Base-by-base conservation (phyloP, 2,888 invertebrate species). In the Cantharis rufa region DNA sequence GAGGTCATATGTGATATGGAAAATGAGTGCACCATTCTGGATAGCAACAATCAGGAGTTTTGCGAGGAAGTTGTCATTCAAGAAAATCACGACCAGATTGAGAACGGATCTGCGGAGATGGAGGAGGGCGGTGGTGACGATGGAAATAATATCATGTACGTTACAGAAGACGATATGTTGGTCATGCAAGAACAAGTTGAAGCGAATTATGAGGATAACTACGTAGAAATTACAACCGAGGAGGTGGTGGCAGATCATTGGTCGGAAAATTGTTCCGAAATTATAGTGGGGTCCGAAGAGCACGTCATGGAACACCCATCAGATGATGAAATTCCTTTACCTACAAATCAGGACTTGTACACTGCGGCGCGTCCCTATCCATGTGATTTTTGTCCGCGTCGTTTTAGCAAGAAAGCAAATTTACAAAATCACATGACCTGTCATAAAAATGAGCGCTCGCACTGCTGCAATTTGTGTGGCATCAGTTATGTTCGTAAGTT, bases 391-490 rank as follows among this genome's bases (percentile, higher is more conserved):
- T 96, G 96, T 86, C 95, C 94, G 79, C 91, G 95, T 0, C 90
- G 95, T 78, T 96, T 96, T 87, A 92, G 95, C 63, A 95, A 95
- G 85, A 95, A 95, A 85, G 93, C 93, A 4, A 95, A 94, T 79
- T 89, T 96, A 0, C 94, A 95, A 92, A 95, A 94, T 87, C 96
- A 96, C 86, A 95, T 96, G 94, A 93, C 95, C 7, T 94, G 95
- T 0, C 95, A 96, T 88, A 95, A 95, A 87, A 94, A 93, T 69
- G 95, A 95, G 87, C 90, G 95, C 10, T 94, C 95, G 2, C 94
- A 95, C 85, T 93, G 93, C 13, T 96, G 95, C 86, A 95, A 95
- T 86, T 88, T 96, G 73, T 96, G 95, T 84, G 95, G 95, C 0
- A 93, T 94, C 16, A 91, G 95, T 2, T 96, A 95, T 85, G 92